These are phyloP conservation scores for Phoenoteleia sp. DNA, from an alignment of 2,888 invertebrate species.

Conservation along the genomic window DNA sequence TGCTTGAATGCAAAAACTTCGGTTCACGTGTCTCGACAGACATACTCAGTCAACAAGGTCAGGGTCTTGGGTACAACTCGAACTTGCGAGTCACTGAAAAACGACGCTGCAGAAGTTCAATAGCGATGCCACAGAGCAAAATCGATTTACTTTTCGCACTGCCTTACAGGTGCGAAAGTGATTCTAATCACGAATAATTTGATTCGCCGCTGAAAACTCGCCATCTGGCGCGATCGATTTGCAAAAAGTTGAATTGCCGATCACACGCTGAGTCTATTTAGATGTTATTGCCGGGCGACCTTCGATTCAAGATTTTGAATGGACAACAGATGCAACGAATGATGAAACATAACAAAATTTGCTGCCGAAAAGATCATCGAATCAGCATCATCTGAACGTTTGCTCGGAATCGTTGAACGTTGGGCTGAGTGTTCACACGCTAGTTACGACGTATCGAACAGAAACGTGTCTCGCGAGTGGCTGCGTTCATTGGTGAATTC, in stretches of 20 bases:
- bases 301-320: constrained; percentile 8
- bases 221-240: constrained; percentile 46
- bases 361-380: constrained; percentile 20
- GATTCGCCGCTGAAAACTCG: constrained; percentile 30
- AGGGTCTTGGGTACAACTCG: background rate
- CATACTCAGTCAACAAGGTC: background rate
- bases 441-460: constrained; percentile 70
- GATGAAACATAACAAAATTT: constrained; percentile 11
- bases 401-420: constrained; percentile 44
- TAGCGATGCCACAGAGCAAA: background rate
- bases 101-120: background rate
- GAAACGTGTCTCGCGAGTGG: constrained; percentile 76
- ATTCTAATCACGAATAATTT: constrained; percentile 41
- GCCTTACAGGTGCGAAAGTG: constrained; percentile 36
- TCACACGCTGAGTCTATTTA: constrained; percentile 55
- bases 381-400: constrained; percentile 29
- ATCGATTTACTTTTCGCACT: constrained; percentile 4
- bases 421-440: constrained; percentile 76
- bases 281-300: background rate
- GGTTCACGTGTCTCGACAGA: background rate
- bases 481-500: constrained; percentile 79
- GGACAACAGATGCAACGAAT: constrained; percentile 39
- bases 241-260: constrained; percentile 39
- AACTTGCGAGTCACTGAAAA: background rate
- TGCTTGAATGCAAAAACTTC: background rate